A percentile compares a stretch with the other conserved stretches of the same genome.
phyloP scores from a whole-genome alignment of 1,140 invertebrate genomes.

The Solenopsis fugax region DNA sequence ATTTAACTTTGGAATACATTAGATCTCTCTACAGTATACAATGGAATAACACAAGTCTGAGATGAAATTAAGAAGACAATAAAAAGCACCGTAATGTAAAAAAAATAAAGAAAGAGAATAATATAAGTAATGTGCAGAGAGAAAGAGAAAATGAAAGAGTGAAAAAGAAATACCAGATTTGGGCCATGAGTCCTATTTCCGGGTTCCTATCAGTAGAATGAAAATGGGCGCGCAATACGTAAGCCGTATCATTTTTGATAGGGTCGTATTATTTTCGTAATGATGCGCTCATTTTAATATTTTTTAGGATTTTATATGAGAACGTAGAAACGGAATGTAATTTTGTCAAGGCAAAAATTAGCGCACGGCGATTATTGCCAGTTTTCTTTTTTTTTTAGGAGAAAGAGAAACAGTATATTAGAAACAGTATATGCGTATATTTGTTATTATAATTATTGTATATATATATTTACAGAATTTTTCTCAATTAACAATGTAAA shows the following conservation, averaged over 20 bases:
- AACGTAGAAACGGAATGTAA: conserved; percentile 17
- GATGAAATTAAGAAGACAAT: neutral
- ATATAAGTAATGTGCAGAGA: neutral
- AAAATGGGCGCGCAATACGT: conserved; percentile 31
- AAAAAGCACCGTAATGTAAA: neutral
- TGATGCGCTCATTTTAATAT: conserved; percentile 29
- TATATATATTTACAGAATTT: conserved; percentile 28
- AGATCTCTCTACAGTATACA: neutral
- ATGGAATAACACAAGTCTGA: neutral
- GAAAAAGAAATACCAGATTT: conserved; percentile 2
- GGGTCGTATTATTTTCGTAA: conserved; percentile 24
- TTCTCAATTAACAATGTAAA: conserved; percentile 2
- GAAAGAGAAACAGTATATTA: neutral
- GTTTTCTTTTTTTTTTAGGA: conserved; percentile 3
- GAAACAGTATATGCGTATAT: conserved; percentile 1
- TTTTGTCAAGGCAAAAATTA: conserved; percentile 8
- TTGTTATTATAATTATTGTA: conserved; percentile 19
- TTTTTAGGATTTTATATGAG: conserved; percentile 44
- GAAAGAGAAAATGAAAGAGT: neutral
- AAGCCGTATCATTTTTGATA: conserved; percentile 33
- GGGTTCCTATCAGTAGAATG: conserved; percentile 21
- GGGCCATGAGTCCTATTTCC: conserved; percentile 6
- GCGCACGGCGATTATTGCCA: conserved; percentile 56
- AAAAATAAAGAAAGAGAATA: neutral
- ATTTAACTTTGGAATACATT: neutral